Percentiles rank a stretch among this genome's conserved stretches.
Evolutionary conservation across 2,888 invertebrate genomes (phyloP).

Genomic region (Conomelus anceps): DNA sequence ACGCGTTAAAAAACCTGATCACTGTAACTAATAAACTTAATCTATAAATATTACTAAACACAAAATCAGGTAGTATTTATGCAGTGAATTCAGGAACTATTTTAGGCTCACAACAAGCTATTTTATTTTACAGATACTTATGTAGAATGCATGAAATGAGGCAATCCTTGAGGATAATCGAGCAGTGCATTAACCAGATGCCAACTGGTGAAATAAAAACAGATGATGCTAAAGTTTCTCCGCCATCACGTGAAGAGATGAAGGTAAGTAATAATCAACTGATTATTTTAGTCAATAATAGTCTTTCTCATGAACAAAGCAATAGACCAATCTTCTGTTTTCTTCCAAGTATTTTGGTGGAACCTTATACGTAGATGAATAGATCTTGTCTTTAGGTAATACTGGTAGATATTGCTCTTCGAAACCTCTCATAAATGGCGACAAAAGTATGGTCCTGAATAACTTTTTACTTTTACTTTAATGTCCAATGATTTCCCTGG

Average conservation of each 20-base stretch:
- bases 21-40: too few species aligned
- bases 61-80: too few species aligned
- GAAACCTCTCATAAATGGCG: too few species aligned
- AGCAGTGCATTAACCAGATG: constrained; percentile 97
- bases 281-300: constrained; percentile 6
- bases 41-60: too few species aligned
- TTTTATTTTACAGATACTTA: constrained; percentile 66
- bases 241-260: constrained; percentile 91
- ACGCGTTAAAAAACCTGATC: too few species aligned
- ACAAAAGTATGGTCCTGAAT: too few species aligned
- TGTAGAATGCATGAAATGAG: constrained; percentile 92
- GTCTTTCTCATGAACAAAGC: background rate
- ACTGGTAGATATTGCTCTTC: too few species aligned
- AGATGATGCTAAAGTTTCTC: constrained; percentile 90
- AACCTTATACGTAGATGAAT: too few species aligned
- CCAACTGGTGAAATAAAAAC: constrained; percentile 88
- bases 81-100: background rate
- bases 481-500: too few species aligned
- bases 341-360: background rate
- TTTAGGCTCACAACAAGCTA: too few species aligned
- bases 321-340: background rate
- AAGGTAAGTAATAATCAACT: constrained; percentile 54
- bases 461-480: too few species aligned
- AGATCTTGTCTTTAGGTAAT: too few species aligned
- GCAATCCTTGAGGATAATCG: constrained; percentile 87